Evolutionary conservation across 2,888 invertebrate species (phyloP).

Genomic region (Synergus japonicus): DNA sequence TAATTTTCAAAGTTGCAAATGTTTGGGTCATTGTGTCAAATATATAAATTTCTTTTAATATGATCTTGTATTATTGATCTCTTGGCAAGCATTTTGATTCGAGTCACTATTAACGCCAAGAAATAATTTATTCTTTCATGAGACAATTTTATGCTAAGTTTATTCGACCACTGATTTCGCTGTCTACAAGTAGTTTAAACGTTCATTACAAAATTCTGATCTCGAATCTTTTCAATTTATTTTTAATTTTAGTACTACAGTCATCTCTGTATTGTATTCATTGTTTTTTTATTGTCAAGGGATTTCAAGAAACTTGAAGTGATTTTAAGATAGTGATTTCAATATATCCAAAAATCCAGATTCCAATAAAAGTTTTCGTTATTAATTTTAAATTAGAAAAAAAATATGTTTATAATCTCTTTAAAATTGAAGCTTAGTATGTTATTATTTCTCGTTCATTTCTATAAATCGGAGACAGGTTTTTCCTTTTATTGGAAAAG

Average conservation of each 20-base stretch:
- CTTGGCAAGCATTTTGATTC: neutral
- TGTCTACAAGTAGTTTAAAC: neutral
- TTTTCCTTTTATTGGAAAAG: constrained; percentile 19
- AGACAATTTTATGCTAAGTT: neutral
- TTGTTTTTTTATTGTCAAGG: too few relatives aligned
- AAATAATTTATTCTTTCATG: neutral
- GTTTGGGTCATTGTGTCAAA: neutral
- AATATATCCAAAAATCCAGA: too few relatives aligned
- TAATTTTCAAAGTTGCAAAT: neutral
- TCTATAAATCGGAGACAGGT: neutral
- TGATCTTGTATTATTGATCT: neutral
- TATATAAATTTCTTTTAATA: neutral
- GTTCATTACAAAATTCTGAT: neutral
- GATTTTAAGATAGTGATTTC: too few relatives aligned
- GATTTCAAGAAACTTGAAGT: too few relatives aligned
- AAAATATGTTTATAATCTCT: neutral
- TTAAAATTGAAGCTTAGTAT: neutral
- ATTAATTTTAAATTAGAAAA: too few relatives aligned
- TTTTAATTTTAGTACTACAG: neutral
- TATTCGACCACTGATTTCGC: neutral
- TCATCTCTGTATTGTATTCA: too few relatives aligned
- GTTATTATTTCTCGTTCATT: neutral
- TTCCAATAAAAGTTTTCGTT: neutral
- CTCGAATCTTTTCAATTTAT: neutral
- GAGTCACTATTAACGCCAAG: neutral